Base-by-base conservation (phyloP, 53 echinoderm and acorn worm genomes). In the Zoroaster sp. region DNA sequence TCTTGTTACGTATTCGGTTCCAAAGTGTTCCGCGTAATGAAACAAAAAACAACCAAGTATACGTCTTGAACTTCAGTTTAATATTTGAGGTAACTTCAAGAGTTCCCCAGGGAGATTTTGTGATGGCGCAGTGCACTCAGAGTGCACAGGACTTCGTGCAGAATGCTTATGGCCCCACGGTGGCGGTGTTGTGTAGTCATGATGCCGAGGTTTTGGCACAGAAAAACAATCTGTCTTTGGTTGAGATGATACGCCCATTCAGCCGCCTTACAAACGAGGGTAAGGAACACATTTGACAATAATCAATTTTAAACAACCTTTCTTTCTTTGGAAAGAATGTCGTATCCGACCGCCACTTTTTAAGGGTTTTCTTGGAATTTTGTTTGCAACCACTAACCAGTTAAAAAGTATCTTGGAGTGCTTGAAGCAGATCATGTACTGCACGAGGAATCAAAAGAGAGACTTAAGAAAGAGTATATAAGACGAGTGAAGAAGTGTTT, bases 191-290 rank as follows among this genome's bases (percentile, higher is more conserved):
- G 52, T 97, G 97, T 89, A 97, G 97, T 72, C 97, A 97, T 83
- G 97, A 97, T 90, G 97, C 97, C 12, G 97, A 97, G 89, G 97
- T 97, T 23, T 71, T 97, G 45, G 95, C 94, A 23, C 97, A 95
- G 95, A 97, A 97, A 80, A 97, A 97, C 88, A 95, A 97, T 77
- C 87, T 97, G 12, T 91, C 97, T 28, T 92, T 95, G 66, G 97
- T 97, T 32, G 97, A 97, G 80, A 89, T 97, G 95, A 89, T 94
- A 38, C 94, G 94, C 36, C 97, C 97, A 44, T 97, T 97, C 87
- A 92, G 97, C 69, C 86, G 93, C 33, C 83, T 97, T 13, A 94
- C 95, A 20, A 91, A 94, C 30, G 97, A 97, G 91, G 97, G 97
- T 95, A 91, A 91, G 68, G 1, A 31, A 37, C 5, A 35, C 33